Conservation (phyloP, 92 coral and sea anemone species). For the Epizoanthus illoricatus region DNA sequence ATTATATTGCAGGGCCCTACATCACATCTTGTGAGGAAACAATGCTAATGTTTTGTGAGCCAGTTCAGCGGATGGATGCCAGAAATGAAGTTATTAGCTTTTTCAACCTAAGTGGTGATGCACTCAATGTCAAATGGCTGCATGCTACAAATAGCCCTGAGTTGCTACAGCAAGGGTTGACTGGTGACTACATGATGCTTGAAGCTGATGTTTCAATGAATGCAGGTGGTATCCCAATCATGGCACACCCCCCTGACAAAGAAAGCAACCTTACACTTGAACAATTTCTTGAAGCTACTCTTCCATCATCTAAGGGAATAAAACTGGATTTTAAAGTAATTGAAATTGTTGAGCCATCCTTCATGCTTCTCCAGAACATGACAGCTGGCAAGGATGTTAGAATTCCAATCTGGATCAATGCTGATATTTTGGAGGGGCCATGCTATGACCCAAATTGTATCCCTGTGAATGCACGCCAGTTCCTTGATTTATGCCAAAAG, state of each 20-base stretch:
- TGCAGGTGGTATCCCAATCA: slow-evolving; percentile 70
- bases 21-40: background rate
- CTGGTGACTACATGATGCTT: slow-evolving; percentile 71
- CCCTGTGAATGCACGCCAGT: slow-evolving; percentile 62
- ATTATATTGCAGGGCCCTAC: background rate
- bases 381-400: slow-evolving; percentile 22
- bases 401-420: slow-evolving; percentile 82
- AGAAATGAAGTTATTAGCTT: slow-evolving; percentile 34
- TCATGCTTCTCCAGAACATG: slow-evolving; percentile 53
- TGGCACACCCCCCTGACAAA: slow-evolving; percentile 92
- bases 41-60: slow-evolving; percentile 13
- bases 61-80: slow-evolving; percentile 12
- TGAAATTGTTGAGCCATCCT: slow-evolving; percentile 72
- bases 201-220: slow-evolving; percentile 84
- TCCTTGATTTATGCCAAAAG: slow-evolving; percentile 60
- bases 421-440: slow-evolving; percentile 81
- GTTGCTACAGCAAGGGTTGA: slow-evolving; percentile 57
- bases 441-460: slow-evolving; percentile 52
- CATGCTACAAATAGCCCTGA: slow-evolving; percentile 84
- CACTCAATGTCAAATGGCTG: slow-evolving; percentile 76
- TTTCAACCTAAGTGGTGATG: slow-evolving; percentile 67
- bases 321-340: slow-evolving; percentile 82
- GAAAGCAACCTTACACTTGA: slow-evolving; percentile 82
- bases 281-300: slow-evolving; percentile 58
- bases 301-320: slow-evolving; percentile 72